Conservation (phyloP, 92 coral and sea anemone species). For the Phenganax marumi region DNA sequence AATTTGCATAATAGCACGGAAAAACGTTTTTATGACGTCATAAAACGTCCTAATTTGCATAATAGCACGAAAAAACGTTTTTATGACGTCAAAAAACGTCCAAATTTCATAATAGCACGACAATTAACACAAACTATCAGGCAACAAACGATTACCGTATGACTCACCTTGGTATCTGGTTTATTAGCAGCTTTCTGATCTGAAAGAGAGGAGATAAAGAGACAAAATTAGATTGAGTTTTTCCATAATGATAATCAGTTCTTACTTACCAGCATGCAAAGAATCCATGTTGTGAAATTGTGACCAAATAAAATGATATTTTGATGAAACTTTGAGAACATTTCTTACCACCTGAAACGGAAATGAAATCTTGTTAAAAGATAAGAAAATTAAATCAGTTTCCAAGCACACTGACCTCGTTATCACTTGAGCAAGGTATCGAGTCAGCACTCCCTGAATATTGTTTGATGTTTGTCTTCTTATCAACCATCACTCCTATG, state of each 20-base stretch:
- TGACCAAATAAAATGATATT: conserved; percentile 65
- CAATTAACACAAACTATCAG: background rate
- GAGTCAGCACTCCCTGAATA: conserved; percentile 61
- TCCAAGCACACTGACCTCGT: conserved; percentile 56
- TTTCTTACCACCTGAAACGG: conserved; percentile 55
- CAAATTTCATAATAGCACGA: too few species aligned
- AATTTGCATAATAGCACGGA: too few species aligned
- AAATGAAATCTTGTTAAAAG: background rate
- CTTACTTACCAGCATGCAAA: conserved; percentile 44
- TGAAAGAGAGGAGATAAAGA: too few species aligned
- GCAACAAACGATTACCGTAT: too few species aligned
- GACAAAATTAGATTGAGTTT: too few species aligned
- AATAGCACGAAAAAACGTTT: too few species aligned
- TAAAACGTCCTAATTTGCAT: too few species aligned
- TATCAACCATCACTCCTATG: conserved; percentile 36
- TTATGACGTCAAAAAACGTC: too few species aligned
- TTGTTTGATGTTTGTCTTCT: conserved; percentile 26
- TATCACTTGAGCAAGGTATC: conserved; percentile 68
- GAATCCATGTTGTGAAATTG: conserved; percentile 67
- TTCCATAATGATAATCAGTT: background rate
- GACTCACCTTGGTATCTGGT: too few species aligned
- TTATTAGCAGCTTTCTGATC: too few species aligned
- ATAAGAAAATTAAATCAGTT: background rate
- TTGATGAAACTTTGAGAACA: conserved; percentile 47
- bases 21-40: too few species aligned